A percentile compares a stretch with the other conserved stretches of the same genome.
These are phyloP conservation scores for Sebastes steindachneri DNA, from an alignment of 2,797 vertebrate genomes.

Conservation along the genomic window DNA sequence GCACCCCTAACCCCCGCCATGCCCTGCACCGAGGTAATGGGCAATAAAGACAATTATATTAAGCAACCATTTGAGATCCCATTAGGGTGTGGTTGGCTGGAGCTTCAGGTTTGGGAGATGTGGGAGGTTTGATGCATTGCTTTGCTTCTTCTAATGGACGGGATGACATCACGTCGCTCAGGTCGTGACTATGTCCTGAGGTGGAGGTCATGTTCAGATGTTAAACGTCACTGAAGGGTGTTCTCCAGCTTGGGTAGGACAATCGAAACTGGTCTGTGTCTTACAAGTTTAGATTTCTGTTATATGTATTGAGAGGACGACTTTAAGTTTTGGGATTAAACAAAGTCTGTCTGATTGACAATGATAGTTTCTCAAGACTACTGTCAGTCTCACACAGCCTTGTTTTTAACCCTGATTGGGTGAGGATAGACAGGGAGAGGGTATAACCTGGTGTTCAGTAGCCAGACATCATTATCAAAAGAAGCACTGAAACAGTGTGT, in stretches of 20 bases:
- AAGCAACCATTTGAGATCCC: conserved; percentile 67
- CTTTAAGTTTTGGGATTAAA: neutral
- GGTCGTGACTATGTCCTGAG: conserved; percentile 25
- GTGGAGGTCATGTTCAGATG: conserved; percentile 14
- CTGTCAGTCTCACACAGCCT: neutral
- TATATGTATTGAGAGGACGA: too few species aligned
- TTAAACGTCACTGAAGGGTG: conserved; percentile 3
- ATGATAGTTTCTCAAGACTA: neutral
- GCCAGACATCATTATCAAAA: conserved; percentile 22
- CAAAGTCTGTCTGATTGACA: neutral
- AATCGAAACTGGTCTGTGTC: neutral
- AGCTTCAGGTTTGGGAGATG: conserved; percentile 36
- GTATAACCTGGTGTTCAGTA: neutral
- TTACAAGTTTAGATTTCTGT: too few species aligned
- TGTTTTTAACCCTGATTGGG: neutral
- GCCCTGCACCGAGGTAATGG: conserved; percentile 50
- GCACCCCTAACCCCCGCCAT: conserved; percentile 27
- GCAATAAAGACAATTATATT: conserved; percentile 74
- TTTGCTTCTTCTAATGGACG: conserved; percentile 39
- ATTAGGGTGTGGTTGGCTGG: conserved; percentile 56
- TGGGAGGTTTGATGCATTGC: conserved; percentile 48
- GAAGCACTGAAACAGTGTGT: neutral
- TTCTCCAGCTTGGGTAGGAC: neutral
- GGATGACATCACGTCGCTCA: conserved; percentile 43
- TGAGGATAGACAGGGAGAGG: neutral